Percentiles rank a stretch among this genome's conserved stretches.
Evolutionary conservation across 2,797 vertebrate genomes (phyloP).

Genomic region (Adelosebastes latens): DNA sequence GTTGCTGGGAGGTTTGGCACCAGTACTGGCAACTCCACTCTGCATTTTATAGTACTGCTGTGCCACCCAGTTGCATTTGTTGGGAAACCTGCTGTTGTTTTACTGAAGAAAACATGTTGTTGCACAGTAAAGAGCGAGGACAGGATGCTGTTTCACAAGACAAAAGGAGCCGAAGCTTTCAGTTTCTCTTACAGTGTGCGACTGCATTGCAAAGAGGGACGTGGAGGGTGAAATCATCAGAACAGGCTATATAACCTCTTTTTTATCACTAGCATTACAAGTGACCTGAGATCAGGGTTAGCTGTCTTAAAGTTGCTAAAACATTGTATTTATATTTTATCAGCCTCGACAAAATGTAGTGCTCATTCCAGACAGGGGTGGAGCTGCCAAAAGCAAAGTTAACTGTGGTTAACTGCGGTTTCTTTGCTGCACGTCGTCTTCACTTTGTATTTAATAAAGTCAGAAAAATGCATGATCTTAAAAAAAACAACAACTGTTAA

Average conservation of each 20-base stretch:
- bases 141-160: neutral
- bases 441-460: too few relatives aligned
- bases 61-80: slow-evolving; percentile 8
- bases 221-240: neutral
- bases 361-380: too few relatives aligned
- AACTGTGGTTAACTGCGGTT: too few relatives aligned
- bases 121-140: neutral
- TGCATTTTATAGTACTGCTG: slow-evolving; percentile 1
- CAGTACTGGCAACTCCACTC: slow-evolving; percentile 6
- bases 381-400: too few relatives aligned
- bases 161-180: neutral
- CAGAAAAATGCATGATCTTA: too few relatives aligned
- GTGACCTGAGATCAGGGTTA: neutral
- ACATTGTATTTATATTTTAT: too few relatives aligned
- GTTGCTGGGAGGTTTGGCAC: slow-evolving; percentile 57
- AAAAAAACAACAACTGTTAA: too few relatives aligned
- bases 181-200: neutral
- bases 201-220: neutral
- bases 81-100: slow-evolving; percentile 6
- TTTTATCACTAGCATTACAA: neutral
- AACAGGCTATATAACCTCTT: neutral
- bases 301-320: too few relatives aligned
- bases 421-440: too few relatives aligned
- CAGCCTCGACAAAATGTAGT: too few relatives aligned
- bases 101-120: neutral